These are phyloP conservation scores for Nasonia longicornis DNA, from an alignment of 1,140 invertebrate species.

Conservation along the genomic window DNA sequence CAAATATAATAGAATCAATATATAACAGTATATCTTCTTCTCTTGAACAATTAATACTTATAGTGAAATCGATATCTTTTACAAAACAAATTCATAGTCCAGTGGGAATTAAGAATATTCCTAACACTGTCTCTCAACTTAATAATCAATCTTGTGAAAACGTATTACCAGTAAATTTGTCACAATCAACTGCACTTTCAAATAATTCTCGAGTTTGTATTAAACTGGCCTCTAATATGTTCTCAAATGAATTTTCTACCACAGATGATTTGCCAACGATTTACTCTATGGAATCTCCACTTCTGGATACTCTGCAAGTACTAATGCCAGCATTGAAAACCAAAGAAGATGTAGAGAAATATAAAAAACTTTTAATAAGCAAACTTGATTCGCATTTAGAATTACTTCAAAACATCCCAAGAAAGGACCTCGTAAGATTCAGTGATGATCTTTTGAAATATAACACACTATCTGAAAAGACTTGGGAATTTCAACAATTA, in stretches of 20 bases:
- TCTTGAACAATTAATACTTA: background rate
- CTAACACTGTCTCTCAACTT: background rate
- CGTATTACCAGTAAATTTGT: background rate
- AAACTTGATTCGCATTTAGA: background rate
- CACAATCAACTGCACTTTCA: background rate
- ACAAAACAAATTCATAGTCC: background rate
- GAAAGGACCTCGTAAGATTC: background rate
- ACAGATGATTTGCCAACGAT: background rate
- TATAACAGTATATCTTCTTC: background rate
- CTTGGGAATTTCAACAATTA: background rate
- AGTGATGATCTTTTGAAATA: background rate
- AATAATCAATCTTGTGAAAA: background rate
- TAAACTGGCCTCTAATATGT: background rate
- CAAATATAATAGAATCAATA: background rate
- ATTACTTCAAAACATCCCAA: background rate
- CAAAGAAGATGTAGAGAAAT: background rate
- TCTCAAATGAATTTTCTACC: background rate
- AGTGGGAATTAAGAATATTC: background rate
- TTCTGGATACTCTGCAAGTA: background rate
- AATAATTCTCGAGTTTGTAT: background rate
- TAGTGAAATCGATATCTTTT: background rate
- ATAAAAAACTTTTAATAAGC: background rate
- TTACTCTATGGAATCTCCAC: background rate
- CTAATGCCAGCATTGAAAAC: background rate
- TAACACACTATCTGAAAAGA: background rate